A percentile compares a stretch with the other conserved stretches of the same genome.
Evolutionary conservation across 2,888 invertebrate species (phyloP).

Genomic region (Drosophila anomalipes): DNA sequence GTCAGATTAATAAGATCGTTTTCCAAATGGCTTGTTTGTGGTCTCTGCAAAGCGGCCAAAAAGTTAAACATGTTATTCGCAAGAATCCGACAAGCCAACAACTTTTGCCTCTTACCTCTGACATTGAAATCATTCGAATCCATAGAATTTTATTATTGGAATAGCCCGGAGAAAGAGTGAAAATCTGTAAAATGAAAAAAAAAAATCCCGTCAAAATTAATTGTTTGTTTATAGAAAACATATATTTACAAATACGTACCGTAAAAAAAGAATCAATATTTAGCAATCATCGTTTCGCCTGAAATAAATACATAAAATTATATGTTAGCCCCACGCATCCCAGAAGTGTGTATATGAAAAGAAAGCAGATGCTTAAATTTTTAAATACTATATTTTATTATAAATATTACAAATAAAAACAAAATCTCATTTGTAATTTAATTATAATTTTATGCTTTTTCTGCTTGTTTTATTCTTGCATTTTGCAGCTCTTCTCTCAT

Average conservation of each 20-base stretch:
- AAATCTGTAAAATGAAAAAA: constrained; percentile 16
- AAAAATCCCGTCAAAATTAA: not conserved
- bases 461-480: constrained; percentile 50
- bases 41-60: constrained; percentile 42
- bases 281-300: not conserved
- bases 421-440: constrained; percentile 79
- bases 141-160: not conserved
- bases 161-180: not conserved
- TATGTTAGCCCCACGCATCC: not conserved
- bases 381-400: constrained; percentile 81
- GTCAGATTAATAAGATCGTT: constrained; percentile 85
- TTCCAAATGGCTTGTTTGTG: constrained; percentile 67
- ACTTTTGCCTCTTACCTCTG: constrained; percentile 59
- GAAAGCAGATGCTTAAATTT: constrained; percentile 52
- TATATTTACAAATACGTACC: constrained; percentile 12
- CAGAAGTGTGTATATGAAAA: not conserved
- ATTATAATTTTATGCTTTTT: constrained; percentile 71
- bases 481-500: constrained; percentile 56
- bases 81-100: constrained; percentile 40
- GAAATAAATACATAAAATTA: not conserved
- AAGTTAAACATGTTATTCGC: constrained; percentile 55
- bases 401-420: constrained; percentile 82
- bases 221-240: not conserved
- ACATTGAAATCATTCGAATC: constrained; percentile 26
- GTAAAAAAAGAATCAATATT: not conserved